Evolutionary conservation across 2,113 vertebrate species (phyloP).

Genomic region (Osmerus eperlanus): DNA sequence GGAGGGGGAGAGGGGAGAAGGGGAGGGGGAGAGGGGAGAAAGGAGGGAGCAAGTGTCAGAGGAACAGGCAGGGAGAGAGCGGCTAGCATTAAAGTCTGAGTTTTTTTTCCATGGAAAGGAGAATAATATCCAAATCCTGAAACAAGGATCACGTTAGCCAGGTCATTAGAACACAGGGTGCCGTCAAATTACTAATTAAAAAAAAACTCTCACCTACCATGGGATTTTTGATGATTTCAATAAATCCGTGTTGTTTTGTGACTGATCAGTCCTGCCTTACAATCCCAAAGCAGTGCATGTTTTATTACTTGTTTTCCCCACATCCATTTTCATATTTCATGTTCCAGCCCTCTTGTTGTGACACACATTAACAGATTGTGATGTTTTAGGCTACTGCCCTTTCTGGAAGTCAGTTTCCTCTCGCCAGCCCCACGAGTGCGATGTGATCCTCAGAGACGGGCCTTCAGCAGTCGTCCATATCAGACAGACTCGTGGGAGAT

Average conservation of each 20-base stretch:
- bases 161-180: too few species aligned
- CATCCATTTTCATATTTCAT: background rate
- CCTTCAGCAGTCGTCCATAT: constrained; percentile 68
- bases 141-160: too few species aligned
- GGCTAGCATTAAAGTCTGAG: too few species aligned
- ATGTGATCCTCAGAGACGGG: constrained; percentile 64
- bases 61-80: background rate
- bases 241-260: too few species aligned
- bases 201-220: background rate
- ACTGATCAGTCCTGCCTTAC: too few species aligned
- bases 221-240: too few species aligned
- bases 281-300: too few species aligned
- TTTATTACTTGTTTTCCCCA: background rate
- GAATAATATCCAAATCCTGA: too few species aligned
- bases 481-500: constrained; percentile 50
- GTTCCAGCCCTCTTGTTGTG: constrained; percentile 26
- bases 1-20: background rate
- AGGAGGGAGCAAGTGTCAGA: constrained; percentile 2
- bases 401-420: constrained; percentile 53
- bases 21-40: constrained; percentile 2
- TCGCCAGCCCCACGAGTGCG: constrained; percentile 40
- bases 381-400: constrained; percentile 58
- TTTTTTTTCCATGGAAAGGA: too few species aligned
- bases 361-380: constrained; percentile 29
- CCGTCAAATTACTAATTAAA: background rate